Evolutionary conservation across 2,888 invertebrate genomes (phyloP).

Genomic region (Thera britannica): DNA sequence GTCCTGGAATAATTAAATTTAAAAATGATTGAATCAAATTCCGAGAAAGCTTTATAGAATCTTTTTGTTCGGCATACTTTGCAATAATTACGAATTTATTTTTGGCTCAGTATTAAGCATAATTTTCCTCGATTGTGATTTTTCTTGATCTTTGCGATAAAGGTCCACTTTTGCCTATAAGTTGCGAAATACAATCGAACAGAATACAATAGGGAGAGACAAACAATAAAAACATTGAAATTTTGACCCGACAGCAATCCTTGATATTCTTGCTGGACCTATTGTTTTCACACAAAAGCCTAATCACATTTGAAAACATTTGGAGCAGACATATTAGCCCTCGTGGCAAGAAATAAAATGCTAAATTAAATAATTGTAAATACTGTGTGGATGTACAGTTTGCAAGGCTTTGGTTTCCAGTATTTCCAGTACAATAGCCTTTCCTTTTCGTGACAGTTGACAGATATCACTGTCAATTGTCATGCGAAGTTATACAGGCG

Average conservation of each 20-base stretch:
- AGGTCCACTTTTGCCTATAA: neutral
- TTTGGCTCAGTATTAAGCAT: neutral
- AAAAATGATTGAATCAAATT: neutral
- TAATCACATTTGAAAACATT: neutral
- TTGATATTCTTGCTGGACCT: neutral
- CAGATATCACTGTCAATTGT: constrained; percentile 18
- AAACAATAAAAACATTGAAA: neutral
- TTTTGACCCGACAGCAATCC: neutral
- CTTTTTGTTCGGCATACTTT: neutral
- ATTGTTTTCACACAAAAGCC: neutral
- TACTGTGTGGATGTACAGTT: neutral
- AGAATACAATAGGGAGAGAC: neutral
- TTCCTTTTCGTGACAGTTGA: constrained; percentile 24
- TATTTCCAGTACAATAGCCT: constrained; percentile 20
- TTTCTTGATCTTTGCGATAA: neutral
- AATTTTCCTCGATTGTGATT: neutral
- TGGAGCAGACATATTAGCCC: neutral
- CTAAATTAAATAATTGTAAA: neutral
- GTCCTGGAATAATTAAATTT: constrained; percentile 11
- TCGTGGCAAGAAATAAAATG: neutral
- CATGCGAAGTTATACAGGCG: constrained; percentile 7
- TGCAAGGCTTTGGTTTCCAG: constrained; percentile 17
- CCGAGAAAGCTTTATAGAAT: neutral
- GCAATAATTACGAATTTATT: neutral
- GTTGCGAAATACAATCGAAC: neutral